A percentile compares a stretch with the other conserved stretches of the same genome.
Conservation (phyloP, 2,113 vertebrate species). For the Semnornis frantzii region DNA sequence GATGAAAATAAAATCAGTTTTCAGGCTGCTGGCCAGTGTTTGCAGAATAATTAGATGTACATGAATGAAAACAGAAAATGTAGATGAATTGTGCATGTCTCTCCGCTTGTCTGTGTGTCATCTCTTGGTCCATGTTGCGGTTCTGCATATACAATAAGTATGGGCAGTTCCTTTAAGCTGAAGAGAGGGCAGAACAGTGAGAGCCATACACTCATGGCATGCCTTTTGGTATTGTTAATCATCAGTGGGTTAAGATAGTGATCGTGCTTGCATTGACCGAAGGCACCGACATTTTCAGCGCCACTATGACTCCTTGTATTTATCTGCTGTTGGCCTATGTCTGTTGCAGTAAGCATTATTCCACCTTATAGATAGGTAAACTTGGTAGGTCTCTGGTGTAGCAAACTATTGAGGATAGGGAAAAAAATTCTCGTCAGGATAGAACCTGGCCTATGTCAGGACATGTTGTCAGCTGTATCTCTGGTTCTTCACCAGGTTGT, state of each 20-base stretch:
- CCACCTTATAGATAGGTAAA: background rate
- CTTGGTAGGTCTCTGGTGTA: background rate
- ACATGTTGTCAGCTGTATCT: background rate
- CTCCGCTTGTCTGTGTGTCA: no score
- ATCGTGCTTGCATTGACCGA: background rate
- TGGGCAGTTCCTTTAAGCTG: background rate
- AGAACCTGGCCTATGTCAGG: background rate
- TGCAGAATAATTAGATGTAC: background rate
- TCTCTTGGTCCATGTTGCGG: background rate
- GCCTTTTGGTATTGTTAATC: background rate
- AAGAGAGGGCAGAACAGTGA: background rate
- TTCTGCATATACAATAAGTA: background rate
- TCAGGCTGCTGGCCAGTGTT: background rate
- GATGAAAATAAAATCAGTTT: background rate
- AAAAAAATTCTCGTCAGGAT: background rate
- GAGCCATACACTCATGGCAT: accelerated
- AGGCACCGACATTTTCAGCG: background rate
- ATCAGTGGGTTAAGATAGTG: background rate
- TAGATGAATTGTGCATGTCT: background rate
- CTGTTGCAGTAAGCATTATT: background rate
- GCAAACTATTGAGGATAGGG: background rate
- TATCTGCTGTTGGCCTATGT: background rate
- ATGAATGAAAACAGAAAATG: background rate
- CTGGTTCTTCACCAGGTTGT: background rate
- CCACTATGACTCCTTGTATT: background rate